Evolutionary conservation across 1,140 invertebrate species (phyloP), one percentile per base, ranked within the genome.

Genomic region (Palaemon carinicauda): DNA sequence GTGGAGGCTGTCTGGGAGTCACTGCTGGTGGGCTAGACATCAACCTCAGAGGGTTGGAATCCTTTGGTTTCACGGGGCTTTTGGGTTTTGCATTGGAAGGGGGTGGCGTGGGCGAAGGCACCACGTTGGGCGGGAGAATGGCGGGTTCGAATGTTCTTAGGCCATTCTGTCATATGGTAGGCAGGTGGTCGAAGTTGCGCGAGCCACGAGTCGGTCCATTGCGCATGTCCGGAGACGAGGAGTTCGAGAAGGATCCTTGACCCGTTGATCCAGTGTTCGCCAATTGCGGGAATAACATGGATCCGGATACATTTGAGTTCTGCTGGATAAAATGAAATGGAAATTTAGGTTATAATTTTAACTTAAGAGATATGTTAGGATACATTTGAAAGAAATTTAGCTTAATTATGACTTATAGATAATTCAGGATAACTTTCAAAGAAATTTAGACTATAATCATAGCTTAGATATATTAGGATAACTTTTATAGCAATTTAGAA

Each of bases 141-240:
- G 56, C 12, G 9, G 85, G 53, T 31, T 60, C 69, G 29, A 56
- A 53, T 12, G 56, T 21, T 31, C 65, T 65, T n/a, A 80, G 69
- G 85, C 85, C 85, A 81, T 80, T 87, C 33, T 87, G 85, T 81
- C 78, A 87, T 51, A 87, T 81, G 52, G 77, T 87, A 50, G 85
- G 85, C 5, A 87, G 85, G 69, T 80, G 85, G 65, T 80, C 78
- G 65, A 87, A 87, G 77, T 87, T 87, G 12, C 85, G 85, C 14
- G 85, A 50, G 21, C 85, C 85, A 24, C 85, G 78, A 71, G 54
- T 33, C 21, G 69, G 50, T 0, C 78, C 78, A 19, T 81, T 65
- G 19, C 85, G 77, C 15, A 87, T 81, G 51, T 87, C 85, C 19
- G 85, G 85, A 17, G 85, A 87, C 15, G 85, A 87, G n/a, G 85